These are phyloP conservation scores for Sclerodermus sp. DNA, from an alignment of 2,888 invertebrate species.

Conservation along the genomic window DNA sequence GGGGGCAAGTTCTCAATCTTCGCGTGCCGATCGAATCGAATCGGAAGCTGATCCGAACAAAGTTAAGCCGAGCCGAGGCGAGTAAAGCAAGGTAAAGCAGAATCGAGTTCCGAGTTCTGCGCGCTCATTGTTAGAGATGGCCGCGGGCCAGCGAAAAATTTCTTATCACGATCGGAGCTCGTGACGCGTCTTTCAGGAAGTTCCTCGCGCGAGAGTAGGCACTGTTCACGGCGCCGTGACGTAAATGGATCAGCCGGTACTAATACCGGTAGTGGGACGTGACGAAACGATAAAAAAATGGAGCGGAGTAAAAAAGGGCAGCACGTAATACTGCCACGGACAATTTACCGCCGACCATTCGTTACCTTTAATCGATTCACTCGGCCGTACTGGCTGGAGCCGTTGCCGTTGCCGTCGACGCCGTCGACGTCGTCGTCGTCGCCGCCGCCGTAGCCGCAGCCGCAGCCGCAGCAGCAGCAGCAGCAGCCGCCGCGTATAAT, in stretches of 20 bases:
- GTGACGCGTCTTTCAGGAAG: background rate
- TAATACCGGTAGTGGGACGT: conserved; percentile 38
- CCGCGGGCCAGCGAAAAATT: background rate
- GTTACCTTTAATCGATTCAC: conserved; percentile 18
- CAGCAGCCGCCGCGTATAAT: no score
- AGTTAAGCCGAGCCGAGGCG: no score
- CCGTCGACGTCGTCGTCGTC: no score
- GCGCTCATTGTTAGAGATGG: no score
- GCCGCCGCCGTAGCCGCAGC: no score
- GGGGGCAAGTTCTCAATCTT: no score
- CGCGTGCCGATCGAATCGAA: no score
- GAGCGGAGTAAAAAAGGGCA: conserved; percentile 8
- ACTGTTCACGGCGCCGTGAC: conserved; percentile 32
- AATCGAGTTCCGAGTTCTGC: no score
- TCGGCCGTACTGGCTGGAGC: background rate
- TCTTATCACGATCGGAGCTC: background rate
- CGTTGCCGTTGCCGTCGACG: no score
- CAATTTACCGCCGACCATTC: conserved; percentile 15
- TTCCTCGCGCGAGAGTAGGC: background rate
- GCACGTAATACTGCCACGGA: conserved; percentile 1
- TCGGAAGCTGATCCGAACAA: no score
- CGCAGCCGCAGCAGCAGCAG: no score
- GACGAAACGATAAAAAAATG: conserved; percentile 24
- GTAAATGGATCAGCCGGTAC: conserved; percentile 28
- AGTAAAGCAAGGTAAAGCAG: no score